Evolutionary conservation across 2,113 vertebrate genomes (phyloP), one percentile per base, ranked within the genome.

Genomic region (Leucosticte australis): DNA sequence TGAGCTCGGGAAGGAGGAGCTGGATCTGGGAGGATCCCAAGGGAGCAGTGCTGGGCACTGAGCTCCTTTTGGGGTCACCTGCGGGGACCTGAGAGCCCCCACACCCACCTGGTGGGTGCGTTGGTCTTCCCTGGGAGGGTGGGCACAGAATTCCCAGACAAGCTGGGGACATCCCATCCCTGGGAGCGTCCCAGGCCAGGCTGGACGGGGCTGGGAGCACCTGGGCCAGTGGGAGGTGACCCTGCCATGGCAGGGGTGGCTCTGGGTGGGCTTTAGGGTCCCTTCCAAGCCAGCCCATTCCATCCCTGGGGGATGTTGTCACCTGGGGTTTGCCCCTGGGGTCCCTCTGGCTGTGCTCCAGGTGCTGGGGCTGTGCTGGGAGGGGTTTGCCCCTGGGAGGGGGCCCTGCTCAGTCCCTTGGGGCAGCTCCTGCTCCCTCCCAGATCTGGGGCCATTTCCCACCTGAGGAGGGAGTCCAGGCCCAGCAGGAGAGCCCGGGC

Each of bases 381-480:
- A 28, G 8, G 11, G 62, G 16, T 17, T 55, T 30, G 3, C 10
- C 42, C 14, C 52, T 2, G 24, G 47, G 60, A 31, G 26, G 30
- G 41, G 8, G 37, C 46, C 31, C 2, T 8, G 0, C 8, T 6
- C 42, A 3, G 18, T 11, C 31, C 35, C 22, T 21, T 5, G 18
- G 49, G 6, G 73, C 27, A 12, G 26, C 30, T 77, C 57, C 63
- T n/a, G 87, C 50, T 13, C 27, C 53, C 23, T 16, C 52, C 55
- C 2, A 18, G 7, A 16, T 2, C 1, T n/a, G 35, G 65, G 39
- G 55, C 22, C 0, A 0, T n/a, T 78, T 60, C 50, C 86, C 68
- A 41, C 33, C 63, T 33, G 46, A 49, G 82, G 70, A 79, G 67
- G 70, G 74, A 86, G 55, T n/a, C 55, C 6, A 35, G 83, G 71